phyloP scores from a whole-genome alignment of 1,140 invertebrate species.

The Trichogramma pretiosum region DNA sequence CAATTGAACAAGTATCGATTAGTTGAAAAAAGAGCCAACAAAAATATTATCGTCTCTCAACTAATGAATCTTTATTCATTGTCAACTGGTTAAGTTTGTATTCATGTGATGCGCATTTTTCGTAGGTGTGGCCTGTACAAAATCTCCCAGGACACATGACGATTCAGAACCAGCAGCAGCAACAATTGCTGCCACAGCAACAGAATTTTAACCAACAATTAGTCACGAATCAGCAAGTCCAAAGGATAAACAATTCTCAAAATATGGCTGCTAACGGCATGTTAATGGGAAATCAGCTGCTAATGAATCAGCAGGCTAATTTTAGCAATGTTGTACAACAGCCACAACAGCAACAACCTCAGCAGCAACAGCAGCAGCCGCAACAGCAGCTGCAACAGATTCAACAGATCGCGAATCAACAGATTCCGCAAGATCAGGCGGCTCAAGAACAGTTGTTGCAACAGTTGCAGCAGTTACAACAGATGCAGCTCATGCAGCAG shows the following conservation, averaged over 20 bases:
- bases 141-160: conserved; percentile 21
- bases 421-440: conserved; percentile 24
- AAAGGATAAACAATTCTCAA: conserved; percentile 26
- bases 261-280: conserved; percentile 36
- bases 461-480: conserved; percentile 27
- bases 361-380: conserved; percentile 28
- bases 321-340: conserved; percentile 35
- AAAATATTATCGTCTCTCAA: too few species aligned
- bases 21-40: too few species aligned
- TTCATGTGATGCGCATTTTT: too few species aligned
- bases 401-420: conserved; percentile 33
- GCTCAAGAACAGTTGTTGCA: conserved; percentile 31
- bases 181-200: conserved; percentile 11
- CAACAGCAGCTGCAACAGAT: conserved; percentile 31
- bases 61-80: too few species aligned
- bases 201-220: conserved; percentile 7
- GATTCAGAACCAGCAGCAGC: conserved; percentile 12
- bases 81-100: too few species aligned
- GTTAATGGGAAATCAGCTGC: conserved; percentile 40
- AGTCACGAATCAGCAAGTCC: conserved; percentile 10
- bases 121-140: conserved; percentile 39
- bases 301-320: conserved; percentile 40
- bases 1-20: too few species aligned
- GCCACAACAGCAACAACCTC: conserved; percentile 34
- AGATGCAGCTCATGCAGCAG: conserved; percentile 25